Conservation (phyloP, 2,888 invertebrate genomes). For the Anticlea derivata region DNA sequence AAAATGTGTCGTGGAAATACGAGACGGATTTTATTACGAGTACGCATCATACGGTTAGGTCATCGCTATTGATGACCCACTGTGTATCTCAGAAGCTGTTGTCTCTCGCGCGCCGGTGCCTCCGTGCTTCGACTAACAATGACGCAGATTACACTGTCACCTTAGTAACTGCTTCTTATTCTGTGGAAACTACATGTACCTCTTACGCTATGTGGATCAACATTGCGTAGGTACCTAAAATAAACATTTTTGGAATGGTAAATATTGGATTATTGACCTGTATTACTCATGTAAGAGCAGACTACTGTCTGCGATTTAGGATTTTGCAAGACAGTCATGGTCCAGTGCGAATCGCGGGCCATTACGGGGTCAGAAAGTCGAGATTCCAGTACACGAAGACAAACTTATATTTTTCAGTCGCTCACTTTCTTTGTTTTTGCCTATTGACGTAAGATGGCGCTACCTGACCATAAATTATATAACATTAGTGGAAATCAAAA, state of each 20-base stretch:
- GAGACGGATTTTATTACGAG: not conserved
- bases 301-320: no score
- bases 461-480: no score
- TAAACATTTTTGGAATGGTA: conserved; percentile 16
- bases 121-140: conserved; percentile 35
- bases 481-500: no score
- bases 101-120: conserved; percentile 28
- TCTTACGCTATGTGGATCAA: conserved; percentile 44
- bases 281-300: not conserved
- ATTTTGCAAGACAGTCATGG: no score
- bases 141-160: conserved; percentile 12
- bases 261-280: conserved; percentile 22
- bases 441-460: no score
- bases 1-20: no score
- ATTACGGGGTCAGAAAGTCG: no score
- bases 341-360: no score
- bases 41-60: conserved; percentile 29
- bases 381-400: no score
- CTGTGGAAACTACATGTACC: conserved; percentile 15
- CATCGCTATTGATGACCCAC: conserved; percentile 34
- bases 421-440: no score
- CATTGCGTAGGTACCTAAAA: no score
- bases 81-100: conserved; percentile 35
- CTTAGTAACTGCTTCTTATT: not conserved
- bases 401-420: no score